Evolutionary conservation across 2,888 invertebrate genomes (phyloP), one percentile per base, ranked within the genome.

Genomic region (Trachelus stipa): DNA sequence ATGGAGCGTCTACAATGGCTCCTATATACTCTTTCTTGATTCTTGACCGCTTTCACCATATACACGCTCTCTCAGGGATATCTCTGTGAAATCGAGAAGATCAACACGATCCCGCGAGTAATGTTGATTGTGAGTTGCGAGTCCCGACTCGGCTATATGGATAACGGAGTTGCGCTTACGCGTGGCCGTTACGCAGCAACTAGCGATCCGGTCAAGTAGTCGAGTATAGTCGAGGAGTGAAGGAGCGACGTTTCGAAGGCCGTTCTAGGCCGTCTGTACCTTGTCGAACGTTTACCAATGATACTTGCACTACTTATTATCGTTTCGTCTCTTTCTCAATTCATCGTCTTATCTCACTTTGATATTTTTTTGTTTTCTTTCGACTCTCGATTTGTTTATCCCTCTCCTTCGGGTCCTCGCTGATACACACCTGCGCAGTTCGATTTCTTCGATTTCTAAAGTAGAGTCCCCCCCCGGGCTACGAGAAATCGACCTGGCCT

Each of bases 241-340:
- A 83, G 81, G 81, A 82, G 82, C 69, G 74, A 30, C 69, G 40
- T 15, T 15, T 30, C 75, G 87, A 88, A 88, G 87, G 87, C 85
- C 87, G 87, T 88, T 88, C 87, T 88, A 88, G 88, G 87, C 85
- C 87, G 86, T 83, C 80, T 77, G 80, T 81, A 80, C 12, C 56
- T 75, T 56, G 82, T 82, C 80, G 40, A 40, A 40, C 40, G 82
- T 83, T 84, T 81, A 81, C 83, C 81, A 83, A 84, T 79, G 71
- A 77, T 80, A 81, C 81, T 80, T 81, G 81, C 80, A 77, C 81
- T 74, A 81, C 76, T 85, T 84, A 79, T 83, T 40, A 15, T 15
- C 40, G 15, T 40, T 15, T 6, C 15, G 15, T 40, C 40, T 40
- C 82, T 85, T 83, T 82, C 83, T 79, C 82, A 79, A 80, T 78